Base-by-base conservation (phyloP, 2,797 vertebrate genomes). In the Lophotriccus pileatus region DNA sequence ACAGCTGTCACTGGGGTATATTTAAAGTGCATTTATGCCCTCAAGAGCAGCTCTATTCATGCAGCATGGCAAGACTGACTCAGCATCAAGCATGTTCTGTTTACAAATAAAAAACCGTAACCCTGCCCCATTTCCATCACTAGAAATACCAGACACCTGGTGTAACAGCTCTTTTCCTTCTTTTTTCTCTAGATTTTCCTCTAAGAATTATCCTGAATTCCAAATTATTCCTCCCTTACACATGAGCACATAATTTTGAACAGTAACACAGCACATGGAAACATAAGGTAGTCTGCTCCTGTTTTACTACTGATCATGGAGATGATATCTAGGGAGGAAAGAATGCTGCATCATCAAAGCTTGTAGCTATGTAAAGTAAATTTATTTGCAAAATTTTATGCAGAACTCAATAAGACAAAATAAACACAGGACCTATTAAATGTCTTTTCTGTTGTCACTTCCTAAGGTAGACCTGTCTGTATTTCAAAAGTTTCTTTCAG, bases 371-470 rank as follows among this genome's bases (percentile, higher is more conserved):
- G 59, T 49, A 84, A 85, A 80, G 39, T 73, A 83, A 79, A 91
- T 78, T 49, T 90, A 93, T 84, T 84, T 94, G 46, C 53, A 91
- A 84, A 93, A 64, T 59, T 50, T 88, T 22, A 69, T 60, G 41
- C 66, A 24, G 39, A 94, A 88, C 27, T 64, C 67, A 30, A 55
- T 13, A 72, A 75, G 68, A 83, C 37, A 89, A 91, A 79, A 81
- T 49, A 78, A 94, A 87, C 59, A 72, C 13, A 30, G 53, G 34
- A 75, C 30, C 10, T 32, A 37, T n/a, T 37, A 28, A 55, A 80
- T 59, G 37, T 10, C 32, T 87, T 56, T 87, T 25, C 39, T 58
- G 32, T 55, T 67, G 52, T 50, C 43, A 39, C 24, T 78, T 95
- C n/a, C 64, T 73, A 68, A 64, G 37, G 36, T 6, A 87, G 23